Evolutionary conservation across 2,888 invertebrate species (phyloP).

Genomic region (Folsomia manolachei): DNA sequence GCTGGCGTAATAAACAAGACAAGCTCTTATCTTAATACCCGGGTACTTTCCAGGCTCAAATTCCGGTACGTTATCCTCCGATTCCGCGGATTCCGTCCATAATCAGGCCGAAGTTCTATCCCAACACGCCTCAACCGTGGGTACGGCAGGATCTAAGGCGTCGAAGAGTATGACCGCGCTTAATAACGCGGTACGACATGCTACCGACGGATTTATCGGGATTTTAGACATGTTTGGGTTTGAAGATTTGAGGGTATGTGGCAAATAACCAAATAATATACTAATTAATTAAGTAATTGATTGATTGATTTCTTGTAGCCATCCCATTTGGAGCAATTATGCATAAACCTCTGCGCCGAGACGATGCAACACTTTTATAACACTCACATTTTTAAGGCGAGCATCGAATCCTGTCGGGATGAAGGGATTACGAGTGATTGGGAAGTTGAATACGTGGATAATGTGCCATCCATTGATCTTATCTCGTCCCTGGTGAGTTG

Average conservation of each 20-base stretch:
- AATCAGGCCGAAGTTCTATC: constrained; percentile 78
- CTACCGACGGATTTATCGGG: constrained; percentile 91
- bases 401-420: constrained; percentile 88
- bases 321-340: constrained; percentile 85
- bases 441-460: constrained; percentile 90
- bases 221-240: constrained; percentile 96
- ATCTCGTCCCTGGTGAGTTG: constrained; percentile 75
- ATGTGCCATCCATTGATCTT: constrained; percentile 91
- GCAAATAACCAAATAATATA: background rate
- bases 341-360: constrained; percentile 92
- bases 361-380: constrained; percentile 98
- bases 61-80: constrained; percentile 78
- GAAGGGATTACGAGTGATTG: constrained; percentile 87
- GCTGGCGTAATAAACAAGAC: too few relatives aligned
- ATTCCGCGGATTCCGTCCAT: constrained; percentile 87
- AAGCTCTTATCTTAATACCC: too few relatives aligned
- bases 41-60: constrained; percentile 64
- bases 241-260: constrained; percentile 73
- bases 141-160: constrained; percentile 69
- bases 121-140: constrained; percentile 79
- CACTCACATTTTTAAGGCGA: constrained; percentile 92
- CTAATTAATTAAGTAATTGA: constrained; percentile 8
- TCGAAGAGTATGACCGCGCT: constrained; percentile 83
- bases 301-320: constrained; percentile 55
- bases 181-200: constrained; percentile 87